Conservation (phyloP, 53 echinoderm and acorn worm species). For the Astropecten irregularis region DNA sequence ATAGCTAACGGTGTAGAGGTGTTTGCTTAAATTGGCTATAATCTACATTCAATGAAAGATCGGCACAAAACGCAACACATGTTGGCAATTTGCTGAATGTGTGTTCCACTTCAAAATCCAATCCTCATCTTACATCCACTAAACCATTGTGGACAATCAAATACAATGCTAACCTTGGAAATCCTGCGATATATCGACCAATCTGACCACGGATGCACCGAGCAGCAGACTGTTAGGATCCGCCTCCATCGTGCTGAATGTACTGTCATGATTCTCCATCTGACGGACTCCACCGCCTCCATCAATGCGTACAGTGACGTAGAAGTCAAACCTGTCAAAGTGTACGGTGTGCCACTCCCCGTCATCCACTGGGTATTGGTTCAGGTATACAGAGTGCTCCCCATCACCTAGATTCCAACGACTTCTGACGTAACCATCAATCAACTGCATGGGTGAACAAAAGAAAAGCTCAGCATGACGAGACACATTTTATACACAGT, state of each 20-base stretch:
- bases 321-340: slow-evolving; percentile 77
- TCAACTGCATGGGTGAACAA: slow-evolving; percentile 49
- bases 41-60: too few relatives aligned
- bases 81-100: too few relatives aligned
- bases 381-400: slow-evolving; percentile 64
- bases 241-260: slow-evolving; percentile 63
- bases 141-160: too few relatives aligned
- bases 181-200: slow-evolving; percentile 67
- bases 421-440: slow-evolving; percentile 62
- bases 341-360: slow-evolving; percentile 91
- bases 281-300: slow-evolving; percentile 90
- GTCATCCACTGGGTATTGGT: slow-evolving; percentile 70
- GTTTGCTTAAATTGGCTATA: too few relatives aligned
- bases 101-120: too few relatives aligned
- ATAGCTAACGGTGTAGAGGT: too few relatives aligned
- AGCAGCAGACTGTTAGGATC: slow-evolving; percentile 68
- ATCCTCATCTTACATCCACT: too few relatives aligned
- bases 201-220: slow-evolving; percentile 73
- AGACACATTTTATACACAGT: too few relatives aligned
- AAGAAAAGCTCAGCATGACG: neutral
- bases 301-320: slow-evolving; percentile 88
- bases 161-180: too few relatives aligned
- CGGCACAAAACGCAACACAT: too few relatives aligned
- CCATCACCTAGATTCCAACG: slow-evolving; percentile 91
- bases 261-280: slow-evolving; percentile 73